A percentile compares a stretch with the other conserved stretches of the same genome.
phyloP scores from a whole-genome alignment of 1,140 invertebrate genomes.

The Triops longicaudatus region DNA sequence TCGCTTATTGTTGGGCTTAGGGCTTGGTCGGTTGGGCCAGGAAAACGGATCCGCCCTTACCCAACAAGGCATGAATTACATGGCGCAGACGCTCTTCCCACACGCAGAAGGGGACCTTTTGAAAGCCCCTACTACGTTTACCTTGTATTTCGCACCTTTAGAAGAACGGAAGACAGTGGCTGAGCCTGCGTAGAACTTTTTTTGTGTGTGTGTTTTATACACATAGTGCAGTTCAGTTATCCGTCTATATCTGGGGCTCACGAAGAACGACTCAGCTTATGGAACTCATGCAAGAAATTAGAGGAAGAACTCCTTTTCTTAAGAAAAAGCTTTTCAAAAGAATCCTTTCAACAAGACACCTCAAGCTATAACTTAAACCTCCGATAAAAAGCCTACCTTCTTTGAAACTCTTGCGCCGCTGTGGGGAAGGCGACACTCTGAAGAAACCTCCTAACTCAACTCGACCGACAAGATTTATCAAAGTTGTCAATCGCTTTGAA shows the following conservation, averaged over 20 bases:
- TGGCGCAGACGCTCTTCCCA: background rate
- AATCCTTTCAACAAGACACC: slow-evolving; percentile 6
- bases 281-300: background rate
- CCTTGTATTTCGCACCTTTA: background rate
- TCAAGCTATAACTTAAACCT: background rate
- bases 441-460: background rate
- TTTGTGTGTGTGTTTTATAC: background rate
- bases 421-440: slow-evolving; percentile 1
- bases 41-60: background rate
- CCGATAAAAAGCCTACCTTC: background rate
- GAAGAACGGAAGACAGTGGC: background rate
- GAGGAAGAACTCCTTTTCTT: background rate
- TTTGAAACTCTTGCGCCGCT: background rate
- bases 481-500: slow-evolving; percentile 1
- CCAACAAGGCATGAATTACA: background rate
- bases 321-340: background rate
- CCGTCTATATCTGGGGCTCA: background rate
- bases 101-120: background rate
- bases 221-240: background rate
- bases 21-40: slow-evolving; percentile 13
- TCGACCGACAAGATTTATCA: background rate
- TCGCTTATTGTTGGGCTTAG: slow-evolving; percentile 1
- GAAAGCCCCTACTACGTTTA: background rate
- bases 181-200: slow-evolving; percentile 1
- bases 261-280: background rate